Conservation (phyloP, 2,113 vertebrate species). For the Micronycteris hirsuta region DNA sequence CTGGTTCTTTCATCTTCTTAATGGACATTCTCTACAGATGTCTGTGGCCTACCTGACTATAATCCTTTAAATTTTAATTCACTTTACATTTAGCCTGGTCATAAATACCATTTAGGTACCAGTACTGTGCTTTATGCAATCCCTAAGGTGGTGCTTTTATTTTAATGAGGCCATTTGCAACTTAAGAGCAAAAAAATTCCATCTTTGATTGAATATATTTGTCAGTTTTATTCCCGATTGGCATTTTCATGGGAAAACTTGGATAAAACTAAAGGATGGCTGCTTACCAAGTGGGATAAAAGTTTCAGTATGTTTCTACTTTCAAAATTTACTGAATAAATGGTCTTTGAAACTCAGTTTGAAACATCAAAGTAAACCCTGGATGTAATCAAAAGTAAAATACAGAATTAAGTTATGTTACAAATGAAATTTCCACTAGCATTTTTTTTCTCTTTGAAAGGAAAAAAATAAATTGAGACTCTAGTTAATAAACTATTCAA, state of each 20-base stretch:
- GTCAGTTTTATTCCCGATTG: conserved; percentile 95
- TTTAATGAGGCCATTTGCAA: conserved; percentile 99
- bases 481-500: conserved; percentile 59
- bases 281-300: conserved; percentile 84
- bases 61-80: conserved; percentile 99
- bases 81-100: conserved; percentile 97
- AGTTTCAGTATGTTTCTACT: conserved; percentile 81
- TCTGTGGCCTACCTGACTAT: conserved; percentile 95
- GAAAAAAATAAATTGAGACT: conserved; percentile 16
- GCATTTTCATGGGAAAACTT: conserved; percentile 92
- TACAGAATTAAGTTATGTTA: conserved; percentile 72
- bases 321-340: conserved; percentile 83
- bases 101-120: conserved; percentile 99
- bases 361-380: conserved; percentile 79
- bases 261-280: conserved; percentile 86
- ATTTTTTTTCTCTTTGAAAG: conserved; percentile 55
- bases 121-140: conserved; percentile 91
- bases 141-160: conserved; percentile 97
- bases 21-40: conserved; percentile 93
- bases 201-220: conserved; percentile 94
- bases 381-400: conserved; percentile 77
- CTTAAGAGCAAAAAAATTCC: conserved; percentile 91
- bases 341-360: conserved; percentile 80
- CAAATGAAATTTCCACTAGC: conserved; percentile 74
- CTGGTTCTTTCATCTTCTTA: conserved; percentile 93